Evolutionary conservation across 2,888 invertebrate species (phyloP).

Genomic region (Apamea monoglypha): DNA sequence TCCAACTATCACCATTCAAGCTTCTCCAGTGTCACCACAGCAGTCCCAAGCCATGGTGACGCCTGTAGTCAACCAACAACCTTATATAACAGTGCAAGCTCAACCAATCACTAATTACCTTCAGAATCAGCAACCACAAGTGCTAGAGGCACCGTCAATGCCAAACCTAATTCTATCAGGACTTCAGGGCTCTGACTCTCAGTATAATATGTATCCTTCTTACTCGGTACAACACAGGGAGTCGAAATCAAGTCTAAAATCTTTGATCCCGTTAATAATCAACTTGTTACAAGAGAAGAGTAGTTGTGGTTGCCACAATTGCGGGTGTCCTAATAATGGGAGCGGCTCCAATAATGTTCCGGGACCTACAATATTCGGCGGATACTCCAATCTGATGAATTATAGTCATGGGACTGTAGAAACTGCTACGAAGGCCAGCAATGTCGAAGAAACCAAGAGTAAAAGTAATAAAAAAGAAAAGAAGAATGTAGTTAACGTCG

Average conservation of each 20-base stretch:
- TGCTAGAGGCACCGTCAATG: constrained; percentile 64
- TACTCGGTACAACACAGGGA: constrained; percentile 60
- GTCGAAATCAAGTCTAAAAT: constrained; percentile 77
- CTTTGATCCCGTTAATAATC: constrained; percentile 81
- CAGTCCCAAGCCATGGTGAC: constrained; percentile 56
- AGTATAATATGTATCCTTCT: constrained; percentile 56
- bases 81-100: constrained; percentile 68
- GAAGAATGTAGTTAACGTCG: constrained; percentile 51
- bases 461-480: constrained; percentile 44
- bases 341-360: constrained; percentile 47
- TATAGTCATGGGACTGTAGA: constrained; percentile 63
- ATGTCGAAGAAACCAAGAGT: constrained; percentile 31
- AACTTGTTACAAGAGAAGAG: constrained; percentile 81
- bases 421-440: not conserved
- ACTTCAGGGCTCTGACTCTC: constrained; percentile 54
- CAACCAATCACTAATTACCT: constrained; percentile 57
- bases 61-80: constrained; percentile 59
- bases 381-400: constrained; percentile 75
- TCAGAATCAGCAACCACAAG: constrained; percentile 54
- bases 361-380: constrained; percentile 68
- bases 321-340: constrained; percentile 66
- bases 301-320: constrained; percentile 72
- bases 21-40: constrained; percentile 25
- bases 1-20: constrained; percentile 29
- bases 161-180: constrained; percentile 69